Evolutionary conservation across 2,797 vertebrate species (phyloP).

Genomic region (Oryzias dopingdopingensis): DNA sequence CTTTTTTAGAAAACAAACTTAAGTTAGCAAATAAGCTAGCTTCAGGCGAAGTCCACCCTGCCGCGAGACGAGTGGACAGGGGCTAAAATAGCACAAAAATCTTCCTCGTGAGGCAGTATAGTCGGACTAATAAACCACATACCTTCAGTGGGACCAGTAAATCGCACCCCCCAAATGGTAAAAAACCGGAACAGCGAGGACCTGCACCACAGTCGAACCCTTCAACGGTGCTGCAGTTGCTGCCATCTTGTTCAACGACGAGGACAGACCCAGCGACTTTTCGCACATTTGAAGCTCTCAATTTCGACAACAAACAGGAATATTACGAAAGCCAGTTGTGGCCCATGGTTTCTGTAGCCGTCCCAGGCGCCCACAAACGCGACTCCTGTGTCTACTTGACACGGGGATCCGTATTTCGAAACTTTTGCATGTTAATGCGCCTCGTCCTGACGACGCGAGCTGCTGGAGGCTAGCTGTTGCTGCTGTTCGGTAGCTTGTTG

Average conservation of each 20-base stretch:
- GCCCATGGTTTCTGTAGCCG: slow-evolving; percentile 32
- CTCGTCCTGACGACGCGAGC: slow-evolving; percentile 34
- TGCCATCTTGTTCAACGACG: slow-evolving; percentile 76
- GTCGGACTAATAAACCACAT: neutral
- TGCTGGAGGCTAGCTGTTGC: slow-evolving; percentile 44
- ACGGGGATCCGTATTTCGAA: slow-evolving; percentile 49
- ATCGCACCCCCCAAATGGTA: slow-evolving; percentile 38
- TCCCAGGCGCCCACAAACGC: slow-evolving; percentile 6
- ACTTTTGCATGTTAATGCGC: slow-evolving; percentile 66
- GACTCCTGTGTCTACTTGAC: slow-evolving; percentile 13
- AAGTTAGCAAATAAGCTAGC: slow-evolving; percentile 68
- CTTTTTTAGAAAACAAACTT: slow-evolving; percentile 9
- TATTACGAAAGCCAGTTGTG: slow-evolving; percentile 10
- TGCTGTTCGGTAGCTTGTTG: slow-evolving; percentile 61
- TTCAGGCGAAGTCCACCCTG: slow-evolving; percentile 17
- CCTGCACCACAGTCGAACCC: slow-evolving; percentile 47
- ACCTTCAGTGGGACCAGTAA: slow-evolving; percentile 65
- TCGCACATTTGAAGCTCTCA: slow-evolving; percentile 61
- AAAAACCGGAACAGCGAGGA: slow-evolving; percentile 42
- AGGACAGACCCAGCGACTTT: slow-evolving; percentile 62
- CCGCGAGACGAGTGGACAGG: neutral
- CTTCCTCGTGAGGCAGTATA: neutral
- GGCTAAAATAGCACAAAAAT: neutral
- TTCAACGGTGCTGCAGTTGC: slow-evolving; percentile 47
- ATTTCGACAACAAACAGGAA: slow-evolving; percentile 16